phyloP scores from a whole-genome alignment of 1,140 invertebrate genomes.

The Listronotus bonariensis region DNA sequence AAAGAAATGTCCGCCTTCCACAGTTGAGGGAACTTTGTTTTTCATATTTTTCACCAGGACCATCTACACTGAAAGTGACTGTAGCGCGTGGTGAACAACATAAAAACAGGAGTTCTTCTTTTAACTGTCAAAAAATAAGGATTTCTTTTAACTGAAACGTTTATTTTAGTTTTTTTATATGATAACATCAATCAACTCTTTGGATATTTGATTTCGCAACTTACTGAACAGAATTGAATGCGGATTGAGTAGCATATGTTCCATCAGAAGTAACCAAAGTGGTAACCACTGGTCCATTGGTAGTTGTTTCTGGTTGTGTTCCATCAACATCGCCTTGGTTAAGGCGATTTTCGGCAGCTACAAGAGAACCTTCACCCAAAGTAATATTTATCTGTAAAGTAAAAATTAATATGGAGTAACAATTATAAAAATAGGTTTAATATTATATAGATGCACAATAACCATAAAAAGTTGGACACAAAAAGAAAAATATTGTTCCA shows the following conservation, averaged over 20 bases:
- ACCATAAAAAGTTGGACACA: no score
- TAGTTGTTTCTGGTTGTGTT: constrained; percentile 51
- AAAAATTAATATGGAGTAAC: background rate
- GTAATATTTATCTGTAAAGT: constrained; percentile 56
- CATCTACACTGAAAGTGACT: no score
- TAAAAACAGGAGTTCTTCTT: no score
- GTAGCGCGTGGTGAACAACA: no score
- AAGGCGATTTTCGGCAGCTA: constrained; percentile 84
- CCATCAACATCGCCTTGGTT: constrained; percentile 70
- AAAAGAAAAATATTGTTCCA: no score
- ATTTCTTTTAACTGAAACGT: no score
- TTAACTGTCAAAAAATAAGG: no score
- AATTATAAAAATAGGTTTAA: background rate
- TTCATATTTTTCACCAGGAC: no score
- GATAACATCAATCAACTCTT: background rate
- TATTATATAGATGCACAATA: no score
- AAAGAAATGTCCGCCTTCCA: no score
- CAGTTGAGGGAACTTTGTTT: no score
- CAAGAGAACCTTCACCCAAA: constrained; percentile 86
- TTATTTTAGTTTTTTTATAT: background rate
- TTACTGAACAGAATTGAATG: constrained; percentile 81
- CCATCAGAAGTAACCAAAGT: constrained; percentile 94
- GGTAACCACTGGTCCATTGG: constrained; percentile 50
- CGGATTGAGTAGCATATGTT: constrained; percentile 97
- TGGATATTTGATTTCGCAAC: constrained; percentile 45